Base-by-base conservation (phyloP, 2,113 vertebrate genomes). In the Dicentrarchus labrax region DNA sequence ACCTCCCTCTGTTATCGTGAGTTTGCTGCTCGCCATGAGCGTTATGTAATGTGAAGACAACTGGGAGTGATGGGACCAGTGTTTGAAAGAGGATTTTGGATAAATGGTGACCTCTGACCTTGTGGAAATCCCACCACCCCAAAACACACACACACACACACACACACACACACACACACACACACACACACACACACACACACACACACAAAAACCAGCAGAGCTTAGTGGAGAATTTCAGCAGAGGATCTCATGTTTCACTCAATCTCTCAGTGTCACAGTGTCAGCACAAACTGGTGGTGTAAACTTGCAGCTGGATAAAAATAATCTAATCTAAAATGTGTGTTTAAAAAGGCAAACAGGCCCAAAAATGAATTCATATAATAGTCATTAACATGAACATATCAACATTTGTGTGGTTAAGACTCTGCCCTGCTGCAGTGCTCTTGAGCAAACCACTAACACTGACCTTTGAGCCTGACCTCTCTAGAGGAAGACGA, bases 51-150 rank as follows among this genome's bases (percentile, higher is more conserved):
- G 12, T 3, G 0, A 24, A 54, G 59, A 88, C 75, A 83, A 79
- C 80, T 71, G 59, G 79, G 56, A 0, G 0, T 41, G 70, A 50
- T 22, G 0, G 47, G 53, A 59, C 8, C 2, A 5, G 45, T 47
- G 36, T 51, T 74, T 69, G 56, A 75, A 73, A 84, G 65, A 60
- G 36, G 80, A 74, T 45, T 75, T 17, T 22, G 16, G 51, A 74
- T 84, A 53, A 84, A 74, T 12, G 59, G 15, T 68, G 80, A 84
- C 77, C 64, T 87, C 16, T 87, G 80, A 82, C 80, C 82, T 56
- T 0, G 19, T 8, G 10, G 30, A 72, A 22, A 64, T 65, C 79
- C 78, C 41, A 16, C n/a, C 2, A 5, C 36, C 38, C 19, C 66
- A 66, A 76, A 76, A 56, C 64, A 62, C 69, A 67, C 60, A 74